Conservation (phyloP, 2,113 vertebrate species). For the Laticauda colubrina region DNA sequence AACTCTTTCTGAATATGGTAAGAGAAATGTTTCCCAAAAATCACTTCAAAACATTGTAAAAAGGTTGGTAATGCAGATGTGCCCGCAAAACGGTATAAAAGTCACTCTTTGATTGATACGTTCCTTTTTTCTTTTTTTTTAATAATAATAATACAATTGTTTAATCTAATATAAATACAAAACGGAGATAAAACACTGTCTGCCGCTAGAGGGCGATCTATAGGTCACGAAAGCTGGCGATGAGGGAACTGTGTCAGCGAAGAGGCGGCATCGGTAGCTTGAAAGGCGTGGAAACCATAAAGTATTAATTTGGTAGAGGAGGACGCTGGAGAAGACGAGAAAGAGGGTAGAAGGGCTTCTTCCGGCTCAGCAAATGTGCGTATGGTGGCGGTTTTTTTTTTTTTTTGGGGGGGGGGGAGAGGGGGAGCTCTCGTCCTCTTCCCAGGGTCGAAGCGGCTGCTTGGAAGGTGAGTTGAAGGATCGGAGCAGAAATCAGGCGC, state of each 20-base stretch:
- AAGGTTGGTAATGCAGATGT: neutral
- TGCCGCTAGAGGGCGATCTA: neutral
- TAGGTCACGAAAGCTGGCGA: neutral
- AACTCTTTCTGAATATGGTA: neutral
- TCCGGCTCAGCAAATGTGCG: neutral
- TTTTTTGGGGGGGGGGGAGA: accelerated
- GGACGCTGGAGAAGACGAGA: neutral
- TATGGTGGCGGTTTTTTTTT: neutral
- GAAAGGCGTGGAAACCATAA: neutral
- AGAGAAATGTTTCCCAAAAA: neutral
- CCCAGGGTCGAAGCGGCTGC: neutral
- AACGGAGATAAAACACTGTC: neutral
- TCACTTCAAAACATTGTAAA: neutral
- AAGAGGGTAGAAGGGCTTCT: neutral
- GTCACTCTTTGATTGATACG: neutral
- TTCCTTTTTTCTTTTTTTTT: neutral
- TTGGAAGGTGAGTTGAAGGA: neutral
- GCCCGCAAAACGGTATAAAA: neutral
- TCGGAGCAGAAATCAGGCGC: neutral
- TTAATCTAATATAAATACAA: neutral
- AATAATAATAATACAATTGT: neutral
- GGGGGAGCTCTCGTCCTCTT: neutral
- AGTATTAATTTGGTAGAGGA: neutral
- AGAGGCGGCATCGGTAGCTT: neutral
- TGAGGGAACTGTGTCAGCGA: neutral